Percentiles rank a stretch among this genome's conserved stretches.
These are phyloP conservation scores for Nerophis lumbriciformis DNA, from an alignment of 2,113 vertebrate genomes.

Conservation along the genomic window DNA sequence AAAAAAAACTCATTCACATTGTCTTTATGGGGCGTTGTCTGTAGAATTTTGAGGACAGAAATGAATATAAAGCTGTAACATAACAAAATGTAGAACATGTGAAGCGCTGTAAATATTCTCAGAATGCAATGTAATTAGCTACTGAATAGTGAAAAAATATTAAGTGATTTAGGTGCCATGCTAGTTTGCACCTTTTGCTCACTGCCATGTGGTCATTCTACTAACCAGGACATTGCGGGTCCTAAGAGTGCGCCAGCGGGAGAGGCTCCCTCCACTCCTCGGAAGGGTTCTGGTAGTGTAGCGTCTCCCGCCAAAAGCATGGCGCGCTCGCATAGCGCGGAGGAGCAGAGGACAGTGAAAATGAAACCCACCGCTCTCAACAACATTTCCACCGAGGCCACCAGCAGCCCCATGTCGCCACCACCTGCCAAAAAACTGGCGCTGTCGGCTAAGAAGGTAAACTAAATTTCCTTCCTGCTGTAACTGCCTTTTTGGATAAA, in stretches of 20 bases:
- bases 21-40: no score
- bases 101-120: no score
- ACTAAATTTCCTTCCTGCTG: conserved; percentile 20
- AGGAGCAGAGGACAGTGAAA: conserved; percentile 62
- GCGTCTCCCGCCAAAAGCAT: conserved; percentile 63
- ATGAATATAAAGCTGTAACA: no score
- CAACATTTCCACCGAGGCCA: conserved; percentile 51
- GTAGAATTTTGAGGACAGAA: no score
- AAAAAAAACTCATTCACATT: no score
- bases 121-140: no score
- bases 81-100: no score
- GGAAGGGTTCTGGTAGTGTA: conserved; percentile 36
- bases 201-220: background rate
- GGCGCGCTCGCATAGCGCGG: conserved; percentile 41
- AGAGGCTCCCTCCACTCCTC: conserved; percentile 51
- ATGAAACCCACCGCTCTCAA: conserved; percentile 61
- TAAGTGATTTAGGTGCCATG: background rate
- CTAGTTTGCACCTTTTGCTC: background rate
- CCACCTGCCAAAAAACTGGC: conserved; percentile 83
- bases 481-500: no score
- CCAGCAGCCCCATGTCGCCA: conserved; percentile 74
- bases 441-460: conserved; percentile 88
- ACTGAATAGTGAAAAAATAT: background rate
- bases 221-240: conserved; percentile 49
- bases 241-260: conserved; percentile 64